These are phyloP conservation scores for Ancistrus triradiatus DNA, from an alignment of 2,113 vertebrate genomes.

Conservation along the genomic window DNA sequence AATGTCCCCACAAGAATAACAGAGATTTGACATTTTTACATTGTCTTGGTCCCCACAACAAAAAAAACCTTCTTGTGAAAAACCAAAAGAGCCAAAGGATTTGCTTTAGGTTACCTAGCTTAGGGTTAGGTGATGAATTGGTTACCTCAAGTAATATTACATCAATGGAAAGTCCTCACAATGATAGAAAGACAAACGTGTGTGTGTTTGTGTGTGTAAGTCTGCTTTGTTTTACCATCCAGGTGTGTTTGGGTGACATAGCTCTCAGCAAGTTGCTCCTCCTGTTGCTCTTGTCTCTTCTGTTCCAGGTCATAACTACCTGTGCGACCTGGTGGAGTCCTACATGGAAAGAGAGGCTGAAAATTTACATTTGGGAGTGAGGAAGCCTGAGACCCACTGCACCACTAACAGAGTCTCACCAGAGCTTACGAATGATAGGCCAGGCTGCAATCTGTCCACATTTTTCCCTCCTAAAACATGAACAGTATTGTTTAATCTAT, in stretches of 20 bases:
- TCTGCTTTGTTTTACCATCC: constrained; percentile 58
- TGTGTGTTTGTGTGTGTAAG: constrained; percentile 7
- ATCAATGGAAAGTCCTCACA: too few relatives aligned
- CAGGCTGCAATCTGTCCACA: constrained; percentile 36
- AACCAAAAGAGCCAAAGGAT: too few relatives aligned
- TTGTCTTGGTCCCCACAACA: too few relatives aligned
- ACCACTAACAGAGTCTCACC: constrained; percentile 40
- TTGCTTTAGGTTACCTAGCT: too few relatives aligned
- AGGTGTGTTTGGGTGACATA: constrained; percentile 46
- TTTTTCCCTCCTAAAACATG: constrained; percentile 30
- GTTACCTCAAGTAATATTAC: too few relatives aligned
- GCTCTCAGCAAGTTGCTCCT: constrained; percentile 10
- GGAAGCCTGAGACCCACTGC: neutral
- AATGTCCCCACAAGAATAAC: too few relatives aligned
- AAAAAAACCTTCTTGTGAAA: too few relatives aligned
- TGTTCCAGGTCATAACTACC: constrained; percentile 49
- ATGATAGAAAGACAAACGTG: too few relatives aligned
- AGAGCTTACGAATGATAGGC: constrained; percentile 45
- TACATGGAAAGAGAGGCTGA: constrained; percentile 37
- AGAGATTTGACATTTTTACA: too few relatives aligned
- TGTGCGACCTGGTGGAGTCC: constrained; percentile 46
- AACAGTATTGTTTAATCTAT: constrained; percentile 6
- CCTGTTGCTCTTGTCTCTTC: constrained; percentile 32
- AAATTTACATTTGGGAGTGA: neutral
- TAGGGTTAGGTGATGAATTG: too few relatives aligned